Percentiles rank a stretch among this genome's conserved stretches.
Evolutionary conservation across 2,113 vertebrate genomes (phyloP).

Genomic region (Microtus montanus): DNA sequence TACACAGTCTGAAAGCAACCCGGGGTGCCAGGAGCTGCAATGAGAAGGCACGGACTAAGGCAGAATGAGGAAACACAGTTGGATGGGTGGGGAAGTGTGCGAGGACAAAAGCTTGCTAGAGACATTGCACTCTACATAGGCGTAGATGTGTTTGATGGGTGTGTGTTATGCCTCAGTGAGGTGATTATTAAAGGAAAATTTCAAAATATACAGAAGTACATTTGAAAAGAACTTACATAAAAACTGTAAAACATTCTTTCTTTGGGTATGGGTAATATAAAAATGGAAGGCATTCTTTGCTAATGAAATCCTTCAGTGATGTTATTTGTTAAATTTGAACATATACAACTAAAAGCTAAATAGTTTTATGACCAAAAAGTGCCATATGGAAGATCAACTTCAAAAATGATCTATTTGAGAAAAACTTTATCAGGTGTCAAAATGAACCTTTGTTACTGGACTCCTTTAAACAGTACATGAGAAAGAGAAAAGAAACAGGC

Average conservation of each 20-base stretch:
- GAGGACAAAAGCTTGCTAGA: background rate
- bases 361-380: background rate
- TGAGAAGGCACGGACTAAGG: background rate
- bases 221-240: constrained; percentile 13
- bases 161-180: background rate
- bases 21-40: background rate
- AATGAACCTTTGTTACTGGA: background rate
- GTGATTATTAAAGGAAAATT: background rate
- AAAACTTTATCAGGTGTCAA: constrained; percentile 22
- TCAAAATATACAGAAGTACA: background rate
- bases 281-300: background rate
- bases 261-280: background rate
- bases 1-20: background rate
- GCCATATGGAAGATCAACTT: background rate
- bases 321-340: background rate
- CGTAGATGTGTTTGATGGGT: background rate
- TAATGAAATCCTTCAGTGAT: background rate
- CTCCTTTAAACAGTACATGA: background rate
- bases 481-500: background rate
- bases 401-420: constrained; percentile 27
- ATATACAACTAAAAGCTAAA: background rate
- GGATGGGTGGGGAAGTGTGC: background rate
- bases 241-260: background rate
- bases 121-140: background rate
- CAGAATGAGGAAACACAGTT: background rate